Evolutionary conservation across 2,797 vertebrate genomes (phyloP), one percentile per base, ranked within the genome.

Genomic region (Mus minutoides): DNA sequence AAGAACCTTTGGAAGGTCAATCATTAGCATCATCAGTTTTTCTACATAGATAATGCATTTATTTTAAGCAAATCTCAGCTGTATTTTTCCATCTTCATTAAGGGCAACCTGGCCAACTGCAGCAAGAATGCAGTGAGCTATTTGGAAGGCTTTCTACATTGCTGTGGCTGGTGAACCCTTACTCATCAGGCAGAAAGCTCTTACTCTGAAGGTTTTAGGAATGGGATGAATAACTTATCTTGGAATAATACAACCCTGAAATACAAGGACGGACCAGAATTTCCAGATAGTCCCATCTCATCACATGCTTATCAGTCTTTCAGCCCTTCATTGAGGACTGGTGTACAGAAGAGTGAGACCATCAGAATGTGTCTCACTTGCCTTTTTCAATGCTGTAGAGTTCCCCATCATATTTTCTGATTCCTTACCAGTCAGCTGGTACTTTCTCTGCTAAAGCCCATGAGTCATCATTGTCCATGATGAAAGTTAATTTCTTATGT

Each of bases 51-150:
- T 67, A 94, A 90, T 85, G 29, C 40, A 91, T 97, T 94, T 94
- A 69, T 90, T 88, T 95, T 73, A 96, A 93, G 75, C 10, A 40
- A 84, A 69, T 88, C 54, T 34, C 79, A 67, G 94, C 91, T 91
- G 95, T 96, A 96, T 92, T 97, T 97, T 97, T 97, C 97, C 96
- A 90, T 96, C 60, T 91, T 60, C 92, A 85, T 13, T 83, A 86
- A 95, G 69, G 88, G 67, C 71, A 75, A 37, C 73, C 69, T 92
- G 79, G 92, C 93, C 91, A 94, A 64, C 93, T 92, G 64, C 94
- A 95, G 90, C 86, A 89, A 37, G 78, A 95, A 91, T 84, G 88
- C 79, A 71, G 84, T 56, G 58, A 97, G 79, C 40, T 82, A 80
- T 86, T 97, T 96, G 97, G 97, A 97, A 97, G 77, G 46, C 62